Evolutionary conservation across 1,140 invertebrate genomes (phyloP).

Genomic region (Eriosoma lanigerum): DNA sequence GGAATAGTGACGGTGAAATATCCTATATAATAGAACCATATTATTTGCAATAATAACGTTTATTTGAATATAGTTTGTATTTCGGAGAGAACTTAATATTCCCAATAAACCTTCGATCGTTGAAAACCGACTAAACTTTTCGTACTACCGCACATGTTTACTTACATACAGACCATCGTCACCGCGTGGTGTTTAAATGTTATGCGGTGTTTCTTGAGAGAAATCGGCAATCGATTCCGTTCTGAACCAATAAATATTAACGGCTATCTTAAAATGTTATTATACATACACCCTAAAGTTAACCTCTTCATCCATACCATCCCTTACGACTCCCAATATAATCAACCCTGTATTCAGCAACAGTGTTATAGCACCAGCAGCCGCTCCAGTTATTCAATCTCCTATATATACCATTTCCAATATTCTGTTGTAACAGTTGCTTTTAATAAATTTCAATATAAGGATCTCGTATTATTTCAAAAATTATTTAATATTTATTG

Average conservation of each 20-base stretch:
- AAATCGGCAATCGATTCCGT: slow-evolving; percentile 34
- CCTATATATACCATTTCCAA: neutral
- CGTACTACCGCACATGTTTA: neutral
- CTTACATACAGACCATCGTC: neutral
- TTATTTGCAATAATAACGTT: too few species aligned
- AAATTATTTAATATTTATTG: slow-evolving; percentile 37
- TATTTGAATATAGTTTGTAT: neutral
- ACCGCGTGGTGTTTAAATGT: slow-evolving; percentile 1
- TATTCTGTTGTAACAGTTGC: neutral
- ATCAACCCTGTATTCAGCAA: neutral
- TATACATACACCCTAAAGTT: slow-evolving; percentile 40
- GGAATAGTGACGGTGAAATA: too few species aligned
- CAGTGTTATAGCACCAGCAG: neutral
- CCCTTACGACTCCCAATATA: neutral
- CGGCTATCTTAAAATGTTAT: slow-evolving; percentile 45
- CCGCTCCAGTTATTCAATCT: slow-evolving; percentile 35
- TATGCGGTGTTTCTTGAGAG: neutral
- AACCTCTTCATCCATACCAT: neutral
- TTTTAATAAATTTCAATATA: slow-evolving; percentile 11
- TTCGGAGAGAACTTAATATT: neutral
- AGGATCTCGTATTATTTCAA: slow-evolving; percentile 7
- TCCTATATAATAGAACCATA: too few species aligned
- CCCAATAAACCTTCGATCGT: neutral
- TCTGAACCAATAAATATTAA: slow-evolving; percentile 49
- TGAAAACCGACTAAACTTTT: neutral